Evolutionary conservation across 2,113 vertebrate genomes (phyloP).

Genomic region (Seriola aureovittata): DNA sequence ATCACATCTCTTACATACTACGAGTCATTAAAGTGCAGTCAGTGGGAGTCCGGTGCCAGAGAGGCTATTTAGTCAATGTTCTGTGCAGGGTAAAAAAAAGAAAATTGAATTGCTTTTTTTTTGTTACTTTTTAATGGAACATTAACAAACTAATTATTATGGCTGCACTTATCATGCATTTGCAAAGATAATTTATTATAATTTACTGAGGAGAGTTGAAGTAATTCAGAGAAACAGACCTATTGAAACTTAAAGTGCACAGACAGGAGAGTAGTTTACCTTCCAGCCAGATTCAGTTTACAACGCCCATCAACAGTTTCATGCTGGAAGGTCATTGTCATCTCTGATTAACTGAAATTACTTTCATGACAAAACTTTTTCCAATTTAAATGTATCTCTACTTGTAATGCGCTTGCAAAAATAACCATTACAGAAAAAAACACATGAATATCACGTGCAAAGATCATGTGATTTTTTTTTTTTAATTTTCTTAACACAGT

Average conservation of each 20-base stretch:
- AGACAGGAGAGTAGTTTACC: not conserved
- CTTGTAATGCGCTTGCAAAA: too few relatives aligned
- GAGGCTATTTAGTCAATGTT: not conserved
- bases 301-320: not conserved
- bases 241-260: not conserved
- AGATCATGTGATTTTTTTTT: too few relatives aligned
- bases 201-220: not conserved
- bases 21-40: not conserved
- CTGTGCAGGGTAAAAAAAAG: not conserved
- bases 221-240: not conserved
- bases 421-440: too few relatives aligned
- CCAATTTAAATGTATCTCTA: not conserved
- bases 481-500: too few relatives aligned
- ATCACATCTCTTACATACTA: too few relatives aligned
- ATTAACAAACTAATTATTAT: not conserved
- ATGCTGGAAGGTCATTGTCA: not conserved
- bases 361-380: not conserved
- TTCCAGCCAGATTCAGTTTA: not conserved
- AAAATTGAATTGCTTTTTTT: not conserved
- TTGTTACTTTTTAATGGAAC: not conserved
- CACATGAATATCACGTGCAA: too few relatives aligned
- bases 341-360: not conserved
- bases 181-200: not conserved
- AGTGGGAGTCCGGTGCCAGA: not conserved
- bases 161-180: not conserved